Base-by-base conservation (phyloP, 2,888 invertebrate species). In the Aphidius colemani region DNA sequence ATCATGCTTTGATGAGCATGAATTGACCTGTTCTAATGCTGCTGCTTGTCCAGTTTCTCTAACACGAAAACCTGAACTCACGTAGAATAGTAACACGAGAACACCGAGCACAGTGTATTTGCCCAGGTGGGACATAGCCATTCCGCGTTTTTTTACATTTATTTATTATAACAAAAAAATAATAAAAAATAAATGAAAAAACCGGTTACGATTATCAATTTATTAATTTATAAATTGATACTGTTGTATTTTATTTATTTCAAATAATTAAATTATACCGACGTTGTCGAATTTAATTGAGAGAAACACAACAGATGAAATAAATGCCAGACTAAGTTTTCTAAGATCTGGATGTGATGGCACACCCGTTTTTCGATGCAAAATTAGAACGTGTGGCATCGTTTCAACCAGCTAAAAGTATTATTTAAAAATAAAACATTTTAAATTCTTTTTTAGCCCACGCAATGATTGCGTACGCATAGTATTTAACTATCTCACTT, bases 331-430 rank as follows among this genome's bases (percentile, higher is more conserved):
- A 59, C 61, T 45, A 61, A 65, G 64, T 61, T 61, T 63, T 66
- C 30, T 5, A 30, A 30, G 30, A 30, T 30, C 66, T 64, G 68
- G 68, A 66, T 64, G 63, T 59, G 61, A 46, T 9, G 55, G 61
- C 61, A 45, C 50, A 30, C 30, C 30, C 30, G 30, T 30, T 30
- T 30, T 30, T 30, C 71, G 67, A 74, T 67, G 75, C 74, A 77
- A 74, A 81, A 81, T 80, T 82, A 77, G 81, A 81, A 75, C 79
- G 78, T 73, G 77, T 79, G 79, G 80, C 80, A 80, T 72, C 73
- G 71, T 73, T 77, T 78, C 79, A 80, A 74, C 72, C 74, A 78
- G 80, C 79, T 77, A 75, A 70, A 71, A 79, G 80, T 79, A 80
- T 81, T 80, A 80, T 81, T 81, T 81, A 81, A 81, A 30, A 79